Evolutionary conservation across 2,113 vertebrate genomes (phyloP).

Genomic region (Raja brachyura): DNA sequence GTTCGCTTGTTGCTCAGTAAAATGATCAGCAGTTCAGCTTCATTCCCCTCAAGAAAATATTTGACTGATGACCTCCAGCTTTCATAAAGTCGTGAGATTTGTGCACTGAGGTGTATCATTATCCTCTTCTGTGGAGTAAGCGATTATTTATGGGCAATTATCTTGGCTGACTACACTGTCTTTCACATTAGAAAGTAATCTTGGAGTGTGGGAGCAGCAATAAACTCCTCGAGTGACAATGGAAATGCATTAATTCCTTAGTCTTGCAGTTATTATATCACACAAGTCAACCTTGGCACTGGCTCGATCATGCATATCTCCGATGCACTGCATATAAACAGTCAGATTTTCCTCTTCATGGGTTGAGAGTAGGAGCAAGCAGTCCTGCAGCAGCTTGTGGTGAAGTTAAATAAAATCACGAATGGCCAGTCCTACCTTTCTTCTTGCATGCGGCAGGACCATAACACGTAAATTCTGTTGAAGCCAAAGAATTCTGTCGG

Average conservation of each 20-base stretch:
- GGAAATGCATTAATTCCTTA: slow-evolving; percentile 2
- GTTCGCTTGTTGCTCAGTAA: background rate
- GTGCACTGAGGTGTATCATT: slow-evolving; percentile 1
- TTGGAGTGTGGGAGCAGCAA: background rate
- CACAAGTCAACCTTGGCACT: background rate
- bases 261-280: slow-evolving; percentile 15
- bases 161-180: slow-evolving; percentile 6
- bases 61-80: background rate
- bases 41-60: slow-evolving; percentile 15
- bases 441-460: too few relatives aligned
- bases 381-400: background rate
- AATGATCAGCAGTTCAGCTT: background rate
- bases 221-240: slow-evolving; percentile 25
- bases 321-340: background rate
- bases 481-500: too few relatives aligned
- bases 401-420: too few relatives aligned
- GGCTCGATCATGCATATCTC: background rate
- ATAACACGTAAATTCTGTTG: too few relatives aligned
- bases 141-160: slow-evolving; percentile 29
- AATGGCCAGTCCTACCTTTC: too few relatives aligned
- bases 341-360: background rate
- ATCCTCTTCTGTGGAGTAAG: background rate
- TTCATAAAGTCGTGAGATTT: slow-evolving; percentile 28
- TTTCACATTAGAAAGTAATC: slow-evolving; percentile 21
- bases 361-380: background rate